A percentile compares a stretch with the other conserved stretches of the same genome.
phyloP scores from a whole-genome alignment of 1,140 invertebrate genomes.

The Tachypleus tridentatus region DNA sequence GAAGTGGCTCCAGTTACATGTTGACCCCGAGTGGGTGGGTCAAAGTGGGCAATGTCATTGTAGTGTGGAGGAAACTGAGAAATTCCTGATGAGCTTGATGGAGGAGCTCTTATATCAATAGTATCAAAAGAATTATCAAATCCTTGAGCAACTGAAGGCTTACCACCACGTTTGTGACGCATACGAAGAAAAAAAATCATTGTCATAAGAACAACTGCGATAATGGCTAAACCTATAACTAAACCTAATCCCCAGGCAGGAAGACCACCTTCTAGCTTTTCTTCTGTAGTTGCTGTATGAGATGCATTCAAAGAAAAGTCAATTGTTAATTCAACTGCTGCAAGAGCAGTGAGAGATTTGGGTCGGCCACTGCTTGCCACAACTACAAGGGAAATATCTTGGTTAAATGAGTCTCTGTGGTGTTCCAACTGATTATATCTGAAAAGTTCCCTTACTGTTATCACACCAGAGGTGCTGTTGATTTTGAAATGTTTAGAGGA shows the following conservation, averaged over 20 bases:
- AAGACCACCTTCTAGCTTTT: conserved; percentile 47
- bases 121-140: conserved; percentile 70
- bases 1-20: conserved; percentile 47
- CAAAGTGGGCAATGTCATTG: conserved; percentile 77
- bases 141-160: conserved; percentile 35
- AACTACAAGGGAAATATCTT: conserved; percentile 47
- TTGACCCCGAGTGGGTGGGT: conserved; percentile 27
- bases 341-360: conserved; percentile 69
- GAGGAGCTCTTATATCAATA: conserved; percentile 51
- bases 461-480: conserved; percentile 72
- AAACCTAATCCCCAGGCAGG: conserved; percentile 78
- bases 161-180: conserved; percentile 64
- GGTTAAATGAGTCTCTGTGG: conserved; percentile 6
- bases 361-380: conserved; percentile 75
- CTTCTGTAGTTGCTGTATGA: conserved; percentile 39
- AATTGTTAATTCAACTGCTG: conserved; percentile 70
- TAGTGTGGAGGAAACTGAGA: conserved; percentile 72
- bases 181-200: conserved; percentile 62
- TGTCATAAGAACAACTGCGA: conserved; percentile 53
- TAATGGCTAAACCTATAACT: conserved; percentile 63
- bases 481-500: conserved; percentile 79
- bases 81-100: conserved; percentile 39
- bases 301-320: conserved; percentile 44
- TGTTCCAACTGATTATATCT: too few relatives aligned
- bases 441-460: too few relatives aligned